These are phyloP conservation scores for Pluvianellus socialis DNA, from an alignment of 2,113 vertebrate species.

Conservation along the genomic window DNA sequence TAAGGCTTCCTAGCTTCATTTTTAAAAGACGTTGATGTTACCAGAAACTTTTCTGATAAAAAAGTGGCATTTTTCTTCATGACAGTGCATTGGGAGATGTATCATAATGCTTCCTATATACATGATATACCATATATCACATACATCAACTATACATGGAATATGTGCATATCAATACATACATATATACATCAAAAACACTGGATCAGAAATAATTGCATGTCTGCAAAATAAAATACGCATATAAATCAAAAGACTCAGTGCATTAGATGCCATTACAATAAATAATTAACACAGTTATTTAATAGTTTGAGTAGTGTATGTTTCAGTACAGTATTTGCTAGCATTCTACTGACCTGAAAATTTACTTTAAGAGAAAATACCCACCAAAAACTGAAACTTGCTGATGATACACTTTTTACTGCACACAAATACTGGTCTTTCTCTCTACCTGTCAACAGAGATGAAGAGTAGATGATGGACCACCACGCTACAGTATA, in stretches of 20 bases:
- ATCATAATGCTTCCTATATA: constrained; percentile 54
- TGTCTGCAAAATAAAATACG: constrained; percentile 69
- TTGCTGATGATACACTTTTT: constrained; percentile 32
- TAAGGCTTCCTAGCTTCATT: background rate
- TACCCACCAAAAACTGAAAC: constrained; percentile 34
- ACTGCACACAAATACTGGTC: constrained; percentile 12
- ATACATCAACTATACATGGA: constrained; percentile 32
- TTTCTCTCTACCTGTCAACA: background rate
- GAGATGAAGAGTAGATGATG: background rate
- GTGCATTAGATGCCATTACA: constrained; percentile 70
- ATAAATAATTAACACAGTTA: constrained; percentile 63
- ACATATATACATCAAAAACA: constrained; percentile 63
- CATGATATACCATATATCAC: constrained; percentile 44
- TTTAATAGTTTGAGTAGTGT: constrained; percentile 53
- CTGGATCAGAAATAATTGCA: constrained; percentile 72
- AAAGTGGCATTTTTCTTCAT: constrained; percentile 22
- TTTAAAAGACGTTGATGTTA: background rate
- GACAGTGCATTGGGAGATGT: constrained; percentile 29
- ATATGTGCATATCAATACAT: constrained; percentile 51
- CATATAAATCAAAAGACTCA: constrained; percentile 67
- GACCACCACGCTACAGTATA: constrained; percentile 4
- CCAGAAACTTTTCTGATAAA: constrained; percentile 27
- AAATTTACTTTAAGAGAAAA: constrained; percentile 21
- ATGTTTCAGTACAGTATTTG: constrained; percentile 55
- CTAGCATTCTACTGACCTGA: constrained; percentile 51